Evolutionary conservation across 2,113 vertebrate species (phyloP).

Genomic region (Chlorodrepanis virens): DNA sequence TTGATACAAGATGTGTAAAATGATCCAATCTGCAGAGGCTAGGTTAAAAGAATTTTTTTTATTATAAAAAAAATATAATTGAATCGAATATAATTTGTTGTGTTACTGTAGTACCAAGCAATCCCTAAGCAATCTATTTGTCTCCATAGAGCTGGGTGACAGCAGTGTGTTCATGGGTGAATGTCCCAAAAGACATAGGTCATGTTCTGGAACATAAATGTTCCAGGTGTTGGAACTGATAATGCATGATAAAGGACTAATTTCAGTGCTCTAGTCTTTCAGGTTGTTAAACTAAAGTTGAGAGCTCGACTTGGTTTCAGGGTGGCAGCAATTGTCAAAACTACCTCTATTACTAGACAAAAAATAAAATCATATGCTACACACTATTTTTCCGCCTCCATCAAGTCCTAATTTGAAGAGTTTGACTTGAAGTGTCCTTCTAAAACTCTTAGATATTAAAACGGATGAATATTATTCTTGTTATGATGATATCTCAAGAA

Average conservation of each 20-base stretch:
- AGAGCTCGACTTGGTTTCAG: not conserved
- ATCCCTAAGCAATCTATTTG: not conserved
- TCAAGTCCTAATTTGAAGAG: not conserved
- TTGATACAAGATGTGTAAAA: not conserved
- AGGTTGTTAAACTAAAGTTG: not conserved
- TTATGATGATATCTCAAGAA: not conserved
- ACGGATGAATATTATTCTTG: not conserved
- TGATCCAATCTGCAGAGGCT: not conserved
- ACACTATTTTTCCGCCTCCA: not conserved
- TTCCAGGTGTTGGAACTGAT: not conserved
- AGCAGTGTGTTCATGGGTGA: not conserved
- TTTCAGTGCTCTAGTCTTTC: not conserved
- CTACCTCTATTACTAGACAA: not conserved
- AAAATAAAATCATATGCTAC: not conserved
- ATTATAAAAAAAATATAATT: not conserved
- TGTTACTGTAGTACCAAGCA: not conserved
- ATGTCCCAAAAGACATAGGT: not conserved
- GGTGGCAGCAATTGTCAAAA: not conserved
- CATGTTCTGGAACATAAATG: not conserved
- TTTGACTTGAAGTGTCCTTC: not conserved
- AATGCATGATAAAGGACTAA: not conserved
- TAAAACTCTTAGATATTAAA: not conserved
- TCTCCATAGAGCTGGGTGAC: not conserved
- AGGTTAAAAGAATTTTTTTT: not conserved
- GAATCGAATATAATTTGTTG: not conserved